A percentile compares a stretch with the other conserved stretches of the same genome.
These are phyloP conservation scores for Tanypteryx hageni DNA, from an alignment of 2,888 invertebrate genomes.

Conservation along the genomic window DNA sequence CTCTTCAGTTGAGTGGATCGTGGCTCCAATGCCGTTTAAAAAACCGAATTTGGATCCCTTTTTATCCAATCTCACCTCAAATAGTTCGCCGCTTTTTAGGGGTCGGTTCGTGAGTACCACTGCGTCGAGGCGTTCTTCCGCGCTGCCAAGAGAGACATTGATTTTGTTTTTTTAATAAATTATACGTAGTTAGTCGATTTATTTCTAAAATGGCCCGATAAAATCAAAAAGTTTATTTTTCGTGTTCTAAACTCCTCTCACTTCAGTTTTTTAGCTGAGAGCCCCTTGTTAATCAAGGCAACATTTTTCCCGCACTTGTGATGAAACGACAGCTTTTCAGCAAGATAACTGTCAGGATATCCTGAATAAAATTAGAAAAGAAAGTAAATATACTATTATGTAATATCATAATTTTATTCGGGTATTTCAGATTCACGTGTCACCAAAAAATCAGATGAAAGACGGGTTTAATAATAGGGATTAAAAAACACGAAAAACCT, in stretches of 20 bases:
- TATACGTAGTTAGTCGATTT: too few species aligned
- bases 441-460: neutral
- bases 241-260: neutral
- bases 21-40: neutral
- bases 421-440: neutral
- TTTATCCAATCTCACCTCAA: neutral
- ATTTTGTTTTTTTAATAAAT: neutral
- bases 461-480: neutral
- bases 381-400: neutral
- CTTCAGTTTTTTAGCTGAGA: neutral
- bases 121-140: neutral
- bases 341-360: neutral
- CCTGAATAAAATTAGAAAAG: neutral
- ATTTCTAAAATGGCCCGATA: too few species aligned
- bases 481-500: neutral
- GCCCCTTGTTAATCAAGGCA: neutral
- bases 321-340: neutral
- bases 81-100: neutral
- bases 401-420: neutral
- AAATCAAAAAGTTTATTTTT: neutral
- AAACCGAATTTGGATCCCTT: neutral
- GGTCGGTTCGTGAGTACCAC: neutral
- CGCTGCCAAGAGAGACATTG: neutral
- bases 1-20: neutral
- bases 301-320: neutral